Evolutionary conservation across 2,113 vertebrate species (phyloP), one percentile per base, ranked within the genome.

Genomic region (Labeo rohita): DNA sequence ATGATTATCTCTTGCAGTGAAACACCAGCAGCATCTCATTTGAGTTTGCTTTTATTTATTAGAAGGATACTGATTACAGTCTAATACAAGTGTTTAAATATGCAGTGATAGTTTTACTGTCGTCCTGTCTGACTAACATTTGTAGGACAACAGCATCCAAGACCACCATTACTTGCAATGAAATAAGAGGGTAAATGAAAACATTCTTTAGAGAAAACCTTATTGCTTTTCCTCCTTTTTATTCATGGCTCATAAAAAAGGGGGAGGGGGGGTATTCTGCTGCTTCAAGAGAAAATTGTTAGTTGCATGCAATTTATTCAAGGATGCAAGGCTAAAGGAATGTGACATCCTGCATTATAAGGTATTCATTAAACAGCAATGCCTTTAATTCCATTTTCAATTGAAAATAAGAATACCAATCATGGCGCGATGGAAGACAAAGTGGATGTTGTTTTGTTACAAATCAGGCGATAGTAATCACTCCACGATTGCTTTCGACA

Each of bases 331-430:
- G 89, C 91, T 94, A 94, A 94, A 86, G 85, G 90, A 91, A 95
- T 93, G 93, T 94, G 95, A 94, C 94, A 92, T 90, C 90, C 92
- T 92, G 91, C 92, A 93, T 93, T 93, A 93, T 91, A 92, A 90
- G 92, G 93, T 94, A 94, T 95, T 95, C 94, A 95, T 95, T 95
- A 95, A 92, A 91, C 89, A 91, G 91, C 93, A 94, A 95, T 93
- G 92, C 90, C 93, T 93, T 92, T 94, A 94, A 95, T 95, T 95
- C 91, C 87, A 83, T 92, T 95, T 94, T 94, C 93, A 92, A 94
- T 94, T 94, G 93, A 89, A 92, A 92, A 93, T 94, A 92, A 94
- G 92, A 93, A 90, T 90, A 73, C 87, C 89, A 76, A 86, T 93
- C 90, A 73, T 83, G 16, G 80, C 61, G 85, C 83, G 88, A 92